Evolutionary conservation across 2,797 vertebrate genomes (phyloP), one percentile per base, ranked within the genome.

Genomic region (Semotilus atromaculatus): DNA sequence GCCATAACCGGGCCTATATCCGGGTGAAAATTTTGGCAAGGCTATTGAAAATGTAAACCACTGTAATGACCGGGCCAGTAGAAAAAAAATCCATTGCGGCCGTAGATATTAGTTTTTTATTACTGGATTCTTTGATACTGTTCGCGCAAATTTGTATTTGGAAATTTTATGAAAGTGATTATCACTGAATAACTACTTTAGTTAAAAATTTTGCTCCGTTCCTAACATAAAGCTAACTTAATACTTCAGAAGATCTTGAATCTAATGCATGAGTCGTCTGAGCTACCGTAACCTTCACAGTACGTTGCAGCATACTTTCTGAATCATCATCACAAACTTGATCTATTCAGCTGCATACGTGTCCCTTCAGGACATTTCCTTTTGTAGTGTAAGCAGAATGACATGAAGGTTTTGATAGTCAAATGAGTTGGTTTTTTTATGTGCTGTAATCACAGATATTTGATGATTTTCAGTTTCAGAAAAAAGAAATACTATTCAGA

Each of bases 361-460:
- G 53, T 45, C 84, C 43, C 43, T 23, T 34, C 51, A 8, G 2
- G 9, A 86, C 71, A 62, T 77, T 83, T 64, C 7, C 23, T 4
- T 70, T 31, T 31, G 11, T 78, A 0, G 14, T 3, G 43, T 55
- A n/a, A 67, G 38, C 67, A 16, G 51, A 72, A 62, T 3, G 11
- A 6, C 23, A 26, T 70, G 23, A 81, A 38, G 2, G 11, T 38
- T 83, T 88, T 88, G 43, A 48, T 76, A 87, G 58, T 80, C 86
- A 85, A 70, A 87, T 85, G 14, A 86, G 38, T 51, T 23, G 34
- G 36, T 31, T 9, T 43, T 43, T 75, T 89, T 83, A 58, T 21
- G 79, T 29, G 34, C 53, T 74, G 29, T 38, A 48, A 34, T 60
- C 80, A 55, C 79, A 74, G 31, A 73, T 67, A 36, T 68, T 83